These are phyloP conservation scores for Plagiodera versicolora DNA, from an alignment of 2,888 invertebrate genomes.

Conservation along the genomic window DNA sequence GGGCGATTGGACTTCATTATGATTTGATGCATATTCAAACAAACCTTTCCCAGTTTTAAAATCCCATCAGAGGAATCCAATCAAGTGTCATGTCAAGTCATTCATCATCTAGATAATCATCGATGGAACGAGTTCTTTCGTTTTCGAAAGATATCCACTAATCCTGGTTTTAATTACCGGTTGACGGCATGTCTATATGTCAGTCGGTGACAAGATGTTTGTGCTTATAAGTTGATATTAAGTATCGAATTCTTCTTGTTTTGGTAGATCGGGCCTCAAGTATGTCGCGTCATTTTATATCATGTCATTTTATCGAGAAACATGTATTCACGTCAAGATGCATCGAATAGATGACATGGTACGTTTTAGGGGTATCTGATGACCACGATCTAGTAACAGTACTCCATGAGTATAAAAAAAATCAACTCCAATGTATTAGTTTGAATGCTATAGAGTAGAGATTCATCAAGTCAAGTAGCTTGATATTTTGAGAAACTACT, in stretches of 20 bases:
- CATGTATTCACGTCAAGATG: neutral
- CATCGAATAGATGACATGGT: neutral
- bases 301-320: conserved; percentile 4
- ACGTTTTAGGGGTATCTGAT: too few relatives aligned
- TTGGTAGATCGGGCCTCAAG: conserved; percentile 1
- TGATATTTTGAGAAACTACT: too few relatives aligned
- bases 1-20: too few relatives aligned
- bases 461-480: too few relatives aligned
- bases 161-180: conserved; percentile 18
- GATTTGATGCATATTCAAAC: too few relatives aligned
- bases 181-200: conserved; percentile 9
- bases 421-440: too few relatives aligned
- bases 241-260: neutral
- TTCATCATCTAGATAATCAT: conserved; percentile 42
- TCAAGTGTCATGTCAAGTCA: conserved; percentile 41
- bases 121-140: conserved; percentile 20
- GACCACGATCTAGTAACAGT: too few relatives aligned
- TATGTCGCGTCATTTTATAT: conserved; percentile 4
- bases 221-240: conserved; percentile 12
- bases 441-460: too few relatives aligned
- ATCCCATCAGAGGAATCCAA: conserved; percentile 34
- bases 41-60: conserved; percentile 2
- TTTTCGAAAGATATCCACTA: conserved; percentile 14
- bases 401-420: too few relatives aligned
- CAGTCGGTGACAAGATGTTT: conserved; percentile 18